Evolutionary conservation across 2,113 vertebrate species (phyloP).

Genomic region (Phocoena phocoena): DNA sequence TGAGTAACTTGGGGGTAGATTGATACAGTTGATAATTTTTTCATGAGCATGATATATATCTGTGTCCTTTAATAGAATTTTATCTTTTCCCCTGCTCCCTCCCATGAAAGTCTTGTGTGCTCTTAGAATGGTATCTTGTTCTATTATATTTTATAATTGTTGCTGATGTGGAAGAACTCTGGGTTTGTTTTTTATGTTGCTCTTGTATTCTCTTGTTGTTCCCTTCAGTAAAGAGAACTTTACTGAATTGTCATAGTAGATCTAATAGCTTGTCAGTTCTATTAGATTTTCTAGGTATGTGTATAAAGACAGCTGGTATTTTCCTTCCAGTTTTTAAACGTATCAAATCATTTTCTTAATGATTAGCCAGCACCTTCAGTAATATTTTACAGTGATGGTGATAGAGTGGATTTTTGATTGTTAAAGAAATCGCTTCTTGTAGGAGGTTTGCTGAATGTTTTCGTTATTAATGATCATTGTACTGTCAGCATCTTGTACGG

Average conservation of each 20-base stretch:
- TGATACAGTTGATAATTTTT: not conserved
- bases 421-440: not conserved
- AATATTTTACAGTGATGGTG: not conserved
- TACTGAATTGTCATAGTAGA: not conserved
- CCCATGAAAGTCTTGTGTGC: not conserved
- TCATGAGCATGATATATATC: not conserved
- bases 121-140: not conserved
- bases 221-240: not conserved
- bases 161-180: not conserved
- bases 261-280: not conserved
- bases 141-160: not conserved
- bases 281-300: not conserved
- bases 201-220: not conserved
- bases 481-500: not conserved
- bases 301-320: not conserved
- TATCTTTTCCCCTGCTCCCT: not conserved
- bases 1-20: not conserved
- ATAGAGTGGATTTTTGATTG: not conserved
- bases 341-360: not conserved
- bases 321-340: not conserved
- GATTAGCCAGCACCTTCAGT: not conserved
- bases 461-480: not conserved
- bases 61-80: conserved; percentile 7
- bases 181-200: not conserved
- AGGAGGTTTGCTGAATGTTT: not conserved